Evolutionary conservation across 2,797 vertebrate genomes (phyloP).

Genomic region (Tragopan temminckii): DNA sequence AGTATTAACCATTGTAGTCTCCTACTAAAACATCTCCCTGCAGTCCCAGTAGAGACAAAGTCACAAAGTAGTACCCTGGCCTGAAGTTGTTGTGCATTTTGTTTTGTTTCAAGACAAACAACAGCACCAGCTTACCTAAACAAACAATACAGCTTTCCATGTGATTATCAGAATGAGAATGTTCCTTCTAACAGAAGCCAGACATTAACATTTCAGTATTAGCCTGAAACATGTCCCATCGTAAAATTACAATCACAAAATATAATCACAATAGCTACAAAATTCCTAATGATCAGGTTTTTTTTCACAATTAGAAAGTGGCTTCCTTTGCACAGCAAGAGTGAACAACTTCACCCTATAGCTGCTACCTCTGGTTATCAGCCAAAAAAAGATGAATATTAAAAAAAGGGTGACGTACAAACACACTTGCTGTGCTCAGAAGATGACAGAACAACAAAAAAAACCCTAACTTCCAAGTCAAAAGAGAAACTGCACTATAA

Average conservation of each 20-base stretch:
- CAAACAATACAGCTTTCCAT: not conserved
- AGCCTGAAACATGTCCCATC: not conserved
- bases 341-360: not conserved
- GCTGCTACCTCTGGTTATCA: not conserved
- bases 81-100: not conserved
- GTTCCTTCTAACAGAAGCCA: not conserved
- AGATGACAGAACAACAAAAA: not conserved
- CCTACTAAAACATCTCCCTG: not conserved
- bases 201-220: not conserved
- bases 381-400: not conserved
- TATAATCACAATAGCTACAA: not conserved
- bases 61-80: not conserved
- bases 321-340: not conserved
- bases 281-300: not conserved
- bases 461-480: not conserved
- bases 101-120: not conserved
- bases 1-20: not conserved
- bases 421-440: not conserved
- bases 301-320: not conserved
- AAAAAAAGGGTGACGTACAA: not conserved
- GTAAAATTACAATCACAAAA: not conserved
- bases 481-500: not conserved
- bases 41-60: not conserved
- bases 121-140: not conserved
- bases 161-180: not conserved